Base-by-base conservation (phyloP, 1,140 invertebrate species). In the Drosophila trapezifrons region DNA sequence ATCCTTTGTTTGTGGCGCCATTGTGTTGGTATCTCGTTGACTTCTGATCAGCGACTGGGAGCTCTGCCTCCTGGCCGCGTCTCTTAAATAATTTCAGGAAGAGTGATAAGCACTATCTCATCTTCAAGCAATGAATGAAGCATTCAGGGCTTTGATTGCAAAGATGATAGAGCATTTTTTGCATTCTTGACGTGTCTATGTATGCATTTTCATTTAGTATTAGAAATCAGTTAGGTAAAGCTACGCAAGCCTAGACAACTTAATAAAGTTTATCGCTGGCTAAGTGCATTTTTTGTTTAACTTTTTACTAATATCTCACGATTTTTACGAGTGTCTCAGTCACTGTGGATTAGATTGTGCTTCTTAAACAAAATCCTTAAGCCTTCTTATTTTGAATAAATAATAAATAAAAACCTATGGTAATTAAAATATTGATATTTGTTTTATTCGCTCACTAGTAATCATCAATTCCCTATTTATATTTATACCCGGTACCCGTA, bases 1-100 rank as follows among this genome's bases (percentile, higher is more conserved):
- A 18, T 70, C 63, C 63, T 67, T 56, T 17, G 55, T 69, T 37
- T 58, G 65, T 18, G 72, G 42, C 10, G 80, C 35, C 82, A 86
- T 85, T 18, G 63, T 35, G 13, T 3, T 3, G 9, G 22, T n/a
- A 57, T 20, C 22, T 12, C 10, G 18, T 51, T 15, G 10, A 25
- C 9, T 57, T 38, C 10, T n/a, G 9, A 4, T 10, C 13, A 22
- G 8, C 15, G 7, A 75, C 49, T 64, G 42, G 3, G 22, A 32
- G 12, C 17, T 43, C 10, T 15, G 10, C 7, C 7, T 40, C 6
- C 42, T n/a, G n/a, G 18, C 2, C 1, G 10, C 65, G n/a, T 25
- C 32, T 29, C 12, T 71, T 70, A 69, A 70, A 70, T 70, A 27
- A 6, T 15, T 12, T 38, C 5, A 20, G 2, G 15, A n/a, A 10